These are phyloP conservation scores for Sabellastarte sp. DNA, from an alignment of 2,888 invertebrate species.

Conservation along the genomic window DNA sequence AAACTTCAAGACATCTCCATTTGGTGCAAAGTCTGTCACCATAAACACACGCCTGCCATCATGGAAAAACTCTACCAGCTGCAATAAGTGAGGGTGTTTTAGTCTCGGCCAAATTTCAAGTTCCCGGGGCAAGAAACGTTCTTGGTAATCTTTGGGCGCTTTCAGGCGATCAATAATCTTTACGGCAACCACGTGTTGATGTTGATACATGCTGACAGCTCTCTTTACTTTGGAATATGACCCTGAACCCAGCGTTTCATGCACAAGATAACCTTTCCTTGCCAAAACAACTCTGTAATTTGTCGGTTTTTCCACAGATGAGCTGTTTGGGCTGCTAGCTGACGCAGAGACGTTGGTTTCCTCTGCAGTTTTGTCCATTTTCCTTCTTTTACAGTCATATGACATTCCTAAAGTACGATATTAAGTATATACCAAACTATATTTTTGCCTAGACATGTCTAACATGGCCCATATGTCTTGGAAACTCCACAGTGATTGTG, in stretches of 20 bases:
- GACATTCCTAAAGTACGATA: too few species aligned
- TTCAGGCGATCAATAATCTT: slow-evolving; percentile 35
- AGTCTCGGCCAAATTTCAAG: slow-evolving; percentile 40
- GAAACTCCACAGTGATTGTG: too few species aligned
- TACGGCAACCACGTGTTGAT: slow-evolving; percentile 28
- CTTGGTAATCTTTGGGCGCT: slow-evolving; percentile 42
- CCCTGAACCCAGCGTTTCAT: slow-evolving; percentile 52
- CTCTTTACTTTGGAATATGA: slow-evolving; percentile 50
- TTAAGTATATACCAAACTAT: too few species aligned
- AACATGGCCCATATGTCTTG: too few species aligned
- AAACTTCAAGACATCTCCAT: slow-evolving; percentile 59
- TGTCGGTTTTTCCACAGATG: too few species aligned
- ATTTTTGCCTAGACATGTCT: too few species aligned
- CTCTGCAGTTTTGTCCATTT: too few species aligned
- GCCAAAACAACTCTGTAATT: slow-evolving; percentile 35
- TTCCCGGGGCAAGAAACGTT: slow-evolving; percentile 41
- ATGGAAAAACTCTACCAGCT: slow-evolving; percentile 33
- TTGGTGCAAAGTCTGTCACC: slow-evolving; percentile 58
- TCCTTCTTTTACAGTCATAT: too few species aligned
- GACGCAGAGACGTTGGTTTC: too few species aligned
- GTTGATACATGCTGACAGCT: slow-evolving; percentile 8
- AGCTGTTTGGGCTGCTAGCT: too few species aligned
- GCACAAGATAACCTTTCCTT: slow-evolving; percentile 46
- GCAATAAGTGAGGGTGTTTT: slow-evolving; percentile 36
- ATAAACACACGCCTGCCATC: slow-evolving; percentile 49